Conservation (phyloP, 1,140 invertebrate genomes). For the Vanessa tameamea region DNA sequence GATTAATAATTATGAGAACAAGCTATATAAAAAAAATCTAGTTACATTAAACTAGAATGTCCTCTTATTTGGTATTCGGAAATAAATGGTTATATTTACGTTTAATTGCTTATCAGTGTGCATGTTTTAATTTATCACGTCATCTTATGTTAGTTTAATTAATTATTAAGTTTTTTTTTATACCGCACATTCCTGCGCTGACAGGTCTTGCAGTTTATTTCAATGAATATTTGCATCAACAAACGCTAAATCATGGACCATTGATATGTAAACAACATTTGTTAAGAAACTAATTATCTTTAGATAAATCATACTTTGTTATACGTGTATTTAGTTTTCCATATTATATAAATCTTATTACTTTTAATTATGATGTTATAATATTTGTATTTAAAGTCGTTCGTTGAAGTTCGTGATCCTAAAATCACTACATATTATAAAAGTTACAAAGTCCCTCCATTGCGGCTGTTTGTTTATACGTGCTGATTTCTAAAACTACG, state of each 20-base stretch:
- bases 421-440: no score
- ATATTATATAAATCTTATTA: neutral
- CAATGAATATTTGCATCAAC: neutral
- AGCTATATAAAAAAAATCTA: no score
- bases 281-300: neutral
- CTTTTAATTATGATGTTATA: neutral
- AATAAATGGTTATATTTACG: no score
- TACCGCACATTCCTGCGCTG: neutral
- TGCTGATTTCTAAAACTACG: no score
- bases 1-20: no score
- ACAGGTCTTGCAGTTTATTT: neutral
- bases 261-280: neutral
- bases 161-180: neutral
- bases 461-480: no score
- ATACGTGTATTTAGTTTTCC: neutral
- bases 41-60: no score
- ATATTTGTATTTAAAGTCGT: neutral
- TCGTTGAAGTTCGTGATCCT: no score
- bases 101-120: no score
- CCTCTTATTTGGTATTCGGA: no score
- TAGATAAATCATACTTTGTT: neutral
- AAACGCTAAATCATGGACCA: neutral
- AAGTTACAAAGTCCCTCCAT: no score
- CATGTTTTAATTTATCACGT: no score
- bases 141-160: neutral